Conservation (phyloP, 2,113 vertebrate species). For the Sorex fumeus region DNA sequence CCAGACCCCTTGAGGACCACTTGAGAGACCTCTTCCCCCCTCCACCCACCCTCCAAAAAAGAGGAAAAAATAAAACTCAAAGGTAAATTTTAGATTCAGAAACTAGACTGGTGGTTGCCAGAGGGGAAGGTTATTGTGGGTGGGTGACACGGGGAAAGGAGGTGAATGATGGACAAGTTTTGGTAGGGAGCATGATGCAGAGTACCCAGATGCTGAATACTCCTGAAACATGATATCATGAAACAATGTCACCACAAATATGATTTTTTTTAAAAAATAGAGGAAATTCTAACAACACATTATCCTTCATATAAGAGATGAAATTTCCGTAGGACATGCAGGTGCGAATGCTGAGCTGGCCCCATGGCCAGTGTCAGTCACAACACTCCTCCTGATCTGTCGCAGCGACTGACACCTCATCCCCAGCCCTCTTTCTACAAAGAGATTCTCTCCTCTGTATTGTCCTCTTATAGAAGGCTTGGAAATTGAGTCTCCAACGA, state of each 20-base stretch:
- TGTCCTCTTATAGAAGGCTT: conserved; percentile 39
- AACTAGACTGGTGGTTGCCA: not conserved
- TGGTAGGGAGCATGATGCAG: not conserved
- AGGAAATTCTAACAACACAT: conserved; percentile 57
- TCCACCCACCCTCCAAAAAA: not conserved
- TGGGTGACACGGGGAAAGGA: not conserved
- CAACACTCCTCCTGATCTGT: not conserved
- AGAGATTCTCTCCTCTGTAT: not conserved
- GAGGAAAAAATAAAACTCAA: not conserved
- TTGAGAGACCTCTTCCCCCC: not conserved
- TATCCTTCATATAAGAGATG: conserved; percentile 47
- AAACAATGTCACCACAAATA: too few species aligned
- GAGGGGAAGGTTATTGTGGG: not conserved
- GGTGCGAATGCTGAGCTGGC: not conserved
- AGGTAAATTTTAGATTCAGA: not conserved
- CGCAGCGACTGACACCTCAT: conserved; percentile 42
- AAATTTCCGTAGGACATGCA: conserved; percentile 6
- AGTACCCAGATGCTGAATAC: not conserved
- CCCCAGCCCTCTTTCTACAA: not conserved
- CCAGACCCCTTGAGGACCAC: too few species aligned
- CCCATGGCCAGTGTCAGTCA: too few species aligned
- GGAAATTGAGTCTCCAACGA: conserved; percentile 48
- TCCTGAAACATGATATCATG: not conserved
- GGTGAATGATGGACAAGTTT: not conserved
- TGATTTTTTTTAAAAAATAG: not conserved